phyloP scores from a whole-genome alignment of 2,113 vertebrate genomes.

The Oncorhynchus keta region DNA sequence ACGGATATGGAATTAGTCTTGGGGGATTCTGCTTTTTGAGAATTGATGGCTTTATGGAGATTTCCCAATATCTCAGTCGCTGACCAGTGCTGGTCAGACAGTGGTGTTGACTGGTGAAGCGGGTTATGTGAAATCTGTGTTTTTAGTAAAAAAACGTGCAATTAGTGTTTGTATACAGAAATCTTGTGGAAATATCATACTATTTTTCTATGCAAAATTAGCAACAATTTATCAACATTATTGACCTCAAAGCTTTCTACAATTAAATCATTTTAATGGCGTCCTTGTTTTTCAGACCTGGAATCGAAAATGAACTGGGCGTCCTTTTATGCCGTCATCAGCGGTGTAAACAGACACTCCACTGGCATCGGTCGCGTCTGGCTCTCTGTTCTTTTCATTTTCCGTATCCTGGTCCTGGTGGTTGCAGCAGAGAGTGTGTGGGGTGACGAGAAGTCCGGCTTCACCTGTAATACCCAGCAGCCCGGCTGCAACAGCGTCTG shows the following conservation, averaged over 20 bases:
- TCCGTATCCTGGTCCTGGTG: conserved; percentile 95
- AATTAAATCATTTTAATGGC: not conserved
- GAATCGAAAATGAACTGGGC: conserved; percentile 96
- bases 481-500: conserved; percentile 98
- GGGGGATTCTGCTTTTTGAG: too few species aligned
- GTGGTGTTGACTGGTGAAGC: conserved; percentile 1
- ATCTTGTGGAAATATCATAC: not conserved
- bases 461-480: conserved; percentile 97
- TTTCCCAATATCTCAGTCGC: not conserved
- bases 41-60: not conserved
- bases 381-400: conserved; percentile 98
- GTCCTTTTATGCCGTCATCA: conserved; percentile 91
- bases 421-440: conserved; percentile 96
- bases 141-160: not conserved
- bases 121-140: not conserved
- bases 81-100: not conserved
- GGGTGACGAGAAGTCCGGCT: conserved; percentile 94
- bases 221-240: not conserved
- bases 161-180: not conserved
- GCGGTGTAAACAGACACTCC: conserved; percentile 94
- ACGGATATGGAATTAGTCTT: not conserved
- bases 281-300: conserved; percentile 73
- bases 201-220: not conserved
- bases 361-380: conserved; percentile 95
- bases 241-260: not conserved